Conservation (phyloP, 1,140 invertebrate species). For the Lutraria rhynchaena region DNA sequence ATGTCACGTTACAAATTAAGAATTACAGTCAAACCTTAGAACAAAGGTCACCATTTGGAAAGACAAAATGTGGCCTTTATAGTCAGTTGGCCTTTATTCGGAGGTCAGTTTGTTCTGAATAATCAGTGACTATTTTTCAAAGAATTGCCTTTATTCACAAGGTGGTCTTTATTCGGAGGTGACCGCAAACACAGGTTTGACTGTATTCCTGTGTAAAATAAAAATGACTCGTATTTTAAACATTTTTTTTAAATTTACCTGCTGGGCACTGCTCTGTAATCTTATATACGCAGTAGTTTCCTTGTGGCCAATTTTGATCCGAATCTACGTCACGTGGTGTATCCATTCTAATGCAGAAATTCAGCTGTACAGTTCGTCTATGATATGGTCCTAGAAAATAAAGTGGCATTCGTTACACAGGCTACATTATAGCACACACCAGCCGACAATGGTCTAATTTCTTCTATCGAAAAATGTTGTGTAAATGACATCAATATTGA, state of each 20-base stretch:
- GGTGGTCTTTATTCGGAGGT: no score
- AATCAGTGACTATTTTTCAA: no score
- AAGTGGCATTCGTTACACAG: no score
- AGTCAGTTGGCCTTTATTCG: no score
- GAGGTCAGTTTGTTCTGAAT: no score
- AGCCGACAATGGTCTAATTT: neutral
- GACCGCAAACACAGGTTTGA: no score
- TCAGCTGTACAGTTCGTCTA: slow-evolving; percentile 15
- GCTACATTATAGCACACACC: no score
- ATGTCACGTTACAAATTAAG: neutral
- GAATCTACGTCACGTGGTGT: neutral
- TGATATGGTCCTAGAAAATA: slow-evolving; percentile 7
- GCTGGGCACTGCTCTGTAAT: neutral
- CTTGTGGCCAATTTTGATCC: neutral
- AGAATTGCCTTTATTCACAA: no score
- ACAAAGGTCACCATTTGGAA: no score
- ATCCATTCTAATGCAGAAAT: neutral
- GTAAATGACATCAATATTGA: neutral
- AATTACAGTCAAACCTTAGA: no score
- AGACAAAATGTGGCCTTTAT: no score
- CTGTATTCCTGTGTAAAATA: neutral
- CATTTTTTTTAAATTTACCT: neutral
- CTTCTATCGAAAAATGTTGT: neutral
- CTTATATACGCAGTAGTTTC: slow-evolving; percentile 9
- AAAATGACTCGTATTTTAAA: neutral